Evolutionary conservation across 37 sponge, comb jelly and placozoan species (phyloP), one percentile per base, ranked within the genome.

Genomic region (Lycopodina hypogea): DNA sequence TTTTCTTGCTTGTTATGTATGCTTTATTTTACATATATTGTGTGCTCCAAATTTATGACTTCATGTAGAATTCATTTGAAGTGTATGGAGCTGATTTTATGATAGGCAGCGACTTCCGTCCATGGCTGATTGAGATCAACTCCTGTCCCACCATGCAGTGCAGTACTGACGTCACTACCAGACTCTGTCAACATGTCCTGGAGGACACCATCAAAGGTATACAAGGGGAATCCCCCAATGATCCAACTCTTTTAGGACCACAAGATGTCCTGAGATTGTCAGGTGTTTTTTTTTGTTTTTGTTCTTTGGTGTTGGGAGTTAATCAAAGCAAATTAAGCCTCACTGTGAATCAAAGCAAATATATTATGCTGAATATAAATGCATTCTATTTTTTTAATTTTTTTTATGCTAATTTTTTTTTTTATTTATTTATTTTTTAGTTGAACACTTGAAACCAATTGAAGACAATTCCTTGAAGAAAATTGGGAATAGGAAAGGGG

Each of bases 41-140:
- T n/a, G n/a, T n/a, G n/a, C n/a, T n/a, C n/a, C n/a, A n/a, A n/a
- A n/a, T n/a, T n/a, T n/a, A n/a, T n/a, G n/a, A n/a, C n/a, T n/a
- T n/a, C n/a, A 12, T 41, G 22, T 69, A 83, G 85, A 88, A 88
- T 63, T 78, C 93, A 0, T 96, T 96, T 82, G 97, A 96, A 63
- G 86, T 96, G 56, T 96, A 81, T 51, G 99, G 99, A 66, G 99
- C 99, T 21, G 99, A 98, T 63, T 98, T 98, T 69, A 98, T 98
- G 96, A 45, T 98, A 53, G 84, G 84, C 41, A 75, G 41, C 37
- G 96, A 98, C 83, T 90, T 78, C 68, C 77, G 75, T 23, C 92
- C 96, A 0, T 98, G 96, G 96, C 86, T 98, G 77, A 88, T 98
- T 71, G 99, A 98, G 77, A 83, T 98, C 70, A 98, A 98, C 80